These are phyloP conservation scores for Meandrina meandrites DNA, from an alignment of 92 coral and sea anemone species.

Conservation along the genomic window DNA sequence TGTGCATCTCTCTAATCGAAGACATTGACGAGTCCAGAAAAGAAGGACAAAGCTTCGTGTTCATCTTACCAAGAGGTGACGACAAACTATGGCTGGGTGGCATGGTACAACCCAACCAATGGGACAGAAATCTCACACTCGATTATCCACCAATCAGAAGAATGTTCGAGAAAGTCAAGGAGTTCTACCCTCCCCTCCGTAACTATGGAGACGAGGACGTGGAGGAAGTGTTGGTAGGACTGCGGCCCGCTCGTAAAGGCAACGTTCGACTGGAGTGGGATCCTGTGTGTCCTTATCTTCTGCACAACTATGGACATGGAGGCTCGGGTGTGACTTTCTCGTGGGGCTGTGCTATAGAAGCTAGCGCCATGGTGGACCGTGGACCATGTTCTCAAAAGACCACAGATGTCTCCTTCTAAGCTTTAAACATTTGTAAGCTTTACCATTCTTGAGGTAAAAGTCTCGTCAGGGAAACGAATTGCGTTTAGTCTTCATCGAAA, in stretches of 20 bases:
- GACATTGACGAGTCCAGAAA: constrained; percentile 23
- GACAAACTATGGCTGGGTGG: constrained; percentile 39
- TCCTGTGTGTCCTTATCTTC: constrained; percentile 27
- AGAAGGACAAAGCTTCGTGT: constrained; percentile 40
- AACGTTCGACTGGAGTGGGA: constrained; percentile 49
- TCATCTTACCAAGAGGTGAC: constrained; percentile 36
- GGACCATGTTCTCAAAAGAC: constrained; percentile 33
- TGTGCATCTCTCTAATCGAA: constrained; percentile 21
- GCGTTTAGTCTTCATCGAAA: not conserved
- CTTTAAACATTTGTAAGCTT: not conserved
- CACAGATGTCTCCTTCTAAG: constrained; percentile 31
- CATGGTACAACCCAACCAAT: constrained; percentile 33
- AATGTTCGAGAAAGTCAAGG: constrained; percentile 33
- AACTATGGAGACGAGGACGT: constrained; percentile 33
- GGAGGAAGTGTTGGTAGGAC: constrained; percentile 32
- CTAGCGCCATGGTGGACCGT: constrained; percentile 47
- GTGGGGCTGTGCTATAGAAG: constrained; percentile 68
- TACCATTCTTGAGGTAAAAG: not conserved
- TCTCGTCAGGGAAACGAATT: no score
- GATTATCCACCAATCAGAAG: constrained; percentile 34
- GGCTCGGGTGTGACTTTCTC: constrained; percentile 60
- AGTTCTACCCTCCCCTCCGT: constrained; percentile 38
- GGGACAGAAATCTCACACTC: constrained; percentile 19
- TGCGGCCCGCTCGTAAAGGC: constrained; percentile 41
- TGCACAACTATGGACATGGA: constrained; percentile 71